Conservation (phyloP, 2,113 vertebrate species). For the Pelmatolapia mariae region DNA sequence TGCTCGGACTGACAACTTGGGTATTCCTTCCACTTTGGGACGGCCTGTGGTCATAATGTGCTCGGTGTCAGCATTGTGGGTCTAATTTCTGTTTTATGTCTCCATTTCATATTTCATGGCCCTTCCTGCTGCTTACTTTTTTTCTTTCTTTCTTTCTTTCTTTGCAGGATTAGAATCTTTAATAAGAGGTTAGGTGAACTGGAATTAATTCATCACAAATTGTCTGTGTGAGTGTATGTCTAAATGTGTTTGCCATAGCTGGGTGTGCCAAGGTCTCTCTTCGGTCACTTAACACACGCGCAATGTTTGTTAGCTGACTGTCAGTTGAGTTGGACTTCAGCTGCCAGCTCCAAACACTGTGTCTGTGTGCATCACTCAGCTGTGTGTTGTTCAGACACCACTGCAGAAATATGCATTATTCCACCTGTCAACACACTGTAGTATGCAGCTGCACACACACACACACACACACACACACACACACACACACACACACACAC, state of each 20-base stretch:
- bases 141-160: neutral
- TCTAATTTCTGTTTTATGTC: constrained; percentile 25
- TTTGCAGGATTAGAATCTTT: neutral
- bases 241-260: neutral
- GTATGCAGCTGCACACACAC: neutral
- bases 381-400: constrained; percentile 17
- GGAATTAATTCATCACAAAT: neutral
- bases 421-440: constrained; percentile 17
- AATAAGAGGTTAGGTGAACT: neutral
- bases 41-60: constrained; percentile 19
- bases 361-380: constrained; percentile 23
- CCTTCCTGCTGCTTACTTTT: neutral
- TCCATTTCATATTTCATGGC: neutral
- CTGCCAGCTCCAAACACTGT: neutral
- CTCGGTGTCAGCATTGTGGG: constrained; percentile 4
- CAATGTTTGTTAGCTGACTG: neutral
- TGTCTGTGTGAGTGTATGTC: neutral
- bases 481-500: neutral
- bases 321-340: neutral
- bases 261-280: neutral
- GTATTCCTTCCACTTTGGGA: constrained; percentile 24
- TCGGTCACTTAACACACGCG: neutral
- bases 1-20: constrained; percentile 43
- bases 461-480: neutral
- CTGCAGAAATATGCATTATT: constrained; percentile 34